Evolutionary conservation across 1,140 invertebrate genomes (phyloP).

Genomic region (Trissolcus basalis): DNA sequence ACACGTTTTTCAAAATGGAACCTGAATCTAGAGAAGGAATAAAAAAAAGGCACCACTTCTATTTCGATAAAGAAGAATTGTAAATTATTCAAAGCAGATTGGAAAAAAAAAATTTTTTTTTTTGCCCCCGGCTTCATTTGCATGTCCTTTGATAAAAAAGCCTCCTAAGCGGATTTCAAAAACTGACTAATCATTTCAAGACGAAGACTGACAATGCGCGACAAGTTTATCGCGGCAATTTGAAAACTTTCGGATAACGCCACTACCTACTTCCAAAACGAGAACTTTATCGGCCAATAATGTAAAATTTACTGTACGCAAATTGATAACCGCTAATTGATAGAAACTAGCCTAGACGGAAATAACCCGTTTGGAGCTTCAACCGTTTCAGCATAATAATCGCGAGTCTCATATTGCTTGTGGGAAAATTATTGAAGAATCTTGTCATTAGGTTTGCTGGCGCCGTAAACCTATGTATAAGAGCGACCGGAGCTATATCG

Average conservation of each 20-base stretch:
- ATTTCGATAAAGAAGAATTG: no score
- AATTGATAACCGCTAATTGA: slow-evolving; percentile 48
- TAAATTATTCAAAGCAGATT: no score
- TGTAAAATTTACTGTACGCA: slow-evolving; percentile 26
- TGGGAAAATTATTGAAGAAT: slow-evolving; percentile 48
- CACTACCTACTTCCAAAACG: slow-evolving; percentile 21
- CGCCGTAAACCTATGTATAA: slow-evolving; percentile 40
- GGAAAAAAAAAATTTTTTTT: no score
- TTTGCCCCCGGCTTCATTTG: no score
- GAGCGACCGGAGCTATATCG: slow-evolving; percentile 35
- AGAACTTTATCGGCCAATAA: slow-evolving; percentile 36
- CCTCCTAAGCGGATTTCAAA: no score
- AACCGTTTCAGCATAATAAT: not conserved
- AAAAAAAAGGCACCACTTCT: no score
- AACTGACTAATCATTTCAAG: not conserved
- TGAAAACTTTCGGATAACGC: slow-evolving; percentile 3
- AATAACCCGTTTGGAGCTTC: slow-evolving; percentile 26
- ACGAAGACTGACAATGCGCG: not conserved
- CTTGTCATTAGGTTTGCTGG: slow-evolving; percentile 49
- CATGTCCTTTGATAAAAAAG: no score
- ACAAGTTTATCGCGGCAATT: not conserved
- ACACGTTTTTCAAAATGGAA: not conserved
- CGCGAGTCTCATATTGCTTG: slow-evolving; percentile 4
- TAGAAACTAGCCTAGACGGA: slow-evolving; percentile 26
- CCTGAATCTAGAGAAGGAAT: no score